Evolutionary conservation across 2,113 vertebrate genomes (phyloP).

Genomic region (Albula glossodonta): DNA sequence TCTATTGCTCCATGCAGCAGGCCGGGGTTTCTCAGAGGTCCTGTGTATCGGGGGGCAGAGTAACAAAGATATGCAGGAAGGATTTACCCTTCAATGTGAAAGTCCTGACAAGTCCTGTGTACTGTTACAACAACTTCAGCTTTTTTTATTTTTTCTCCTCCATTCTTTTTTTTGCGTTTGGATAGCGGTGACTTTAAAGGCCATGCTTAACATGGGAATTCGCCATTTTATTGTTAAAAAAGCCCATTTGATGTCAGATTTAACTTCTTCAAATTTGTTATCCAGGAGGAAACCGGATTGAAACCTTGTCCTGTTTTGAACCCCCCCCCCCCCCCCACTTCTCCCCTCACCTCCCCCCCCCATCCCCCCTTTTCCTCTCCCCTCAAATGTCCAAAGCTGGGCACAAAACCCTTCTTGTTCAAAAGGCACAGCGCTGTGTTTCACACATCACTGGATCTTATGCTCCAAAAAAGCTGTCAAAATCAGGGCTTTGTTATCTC

Average conservation of each 20-base stretch:
- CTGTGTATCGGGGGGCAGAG: neutral
- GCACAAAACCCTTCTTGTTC: slow-evolving; percentile 56
- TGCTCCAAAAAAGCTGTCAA: slow-evolving; percentile 59
- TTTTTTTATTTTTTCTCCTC: slow-evolving; percentile 13
- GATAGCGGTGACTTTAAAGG: slow-evolving; percentile 2
- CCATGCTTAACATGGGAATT: slow-evolving; percentile 21
- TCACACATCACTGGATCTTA: slow-evolving; percentile 55
- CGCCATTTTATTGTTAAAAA: slow-evolving; percentile 8
- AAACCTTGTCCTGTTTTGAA: neutral
- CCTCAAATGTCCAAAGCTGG: slow-evolving; percentile 16
- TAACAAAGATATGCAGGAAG: slow-evolving; percentile 20
- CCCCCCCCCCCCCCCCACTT: neutral
- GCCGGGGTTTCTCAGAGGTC: neutral
- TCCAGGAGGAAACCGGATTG: slow-evolving; percentile 1
- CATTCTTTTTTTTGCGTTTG: neutral
- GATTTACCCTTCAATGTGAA: slow-evolving; percentile 1
- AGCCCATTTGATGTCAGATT: slow-evolving; percentile 20
- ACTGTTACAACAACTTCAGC: slow-evolving; percentile 13
- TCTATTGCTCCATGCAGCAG: neutral
- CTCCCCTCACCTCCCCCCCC: neutral
- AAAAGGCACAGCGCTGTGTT: slow-evolving; percentile 49
- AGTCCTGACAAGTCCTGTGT: slow-evolving; percentile 17
- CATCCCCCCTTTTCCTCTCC: neutral
- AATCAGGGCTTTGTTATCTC: slow-evolving; percentile 52
- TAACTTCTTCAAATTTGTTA: slow-evolving; percentile 21